phyloP scores from a whole-genome alignment of 2,113 vertebrate genomes.

The Petrocephalus microphthalmus region DNA sequence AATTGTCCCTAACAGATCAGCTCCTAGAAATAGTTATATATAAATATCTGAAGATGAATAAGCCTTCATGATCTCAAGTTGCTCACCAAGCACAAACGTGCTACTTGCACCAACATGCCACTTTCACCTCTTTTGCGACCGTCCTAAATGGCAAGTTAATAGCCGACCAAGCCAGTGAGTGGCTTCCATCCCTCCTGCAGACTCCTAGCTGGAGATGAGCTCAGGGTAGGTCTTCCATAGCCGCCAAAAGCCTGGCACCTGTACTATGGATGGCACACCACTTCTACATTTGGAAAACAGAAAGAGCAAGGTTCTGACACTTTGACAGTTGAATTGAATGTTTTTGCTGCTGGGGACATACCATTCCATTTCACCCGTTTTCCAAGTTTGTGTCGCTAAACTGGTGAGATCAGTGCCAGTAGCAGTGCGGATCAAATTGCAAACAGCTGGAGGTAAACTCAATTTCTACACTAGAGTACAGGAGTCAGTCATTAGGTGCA shows the following conservation, averaged over 20 bases:
- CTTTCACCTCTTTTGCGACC: too few relatives aligned
- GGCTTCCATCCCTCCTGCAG: not conserved
- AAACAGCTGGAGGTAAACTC: slow-evolving; percentile 9
- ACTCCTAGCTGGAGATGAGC: not conserved
- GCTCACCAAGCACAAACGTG: too few relatives aligned
- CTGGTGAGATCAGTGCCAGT: not conserved
- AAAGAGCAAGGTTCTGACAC: not conserved
- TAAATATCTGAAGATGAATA: not conserved
- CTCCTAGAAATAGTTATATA: not conserved
- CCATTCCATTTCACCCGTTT: not conserved
- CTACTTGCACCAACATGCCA: too few relatives aligned
- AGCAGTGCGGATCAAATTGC: not conserved
- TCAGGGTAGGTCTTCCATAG: not conserved
- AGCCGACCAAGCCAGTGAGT: not conserved
- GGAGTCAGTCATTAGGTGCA: not conserved
- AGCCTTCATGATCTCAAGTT: too few relatives aligned
- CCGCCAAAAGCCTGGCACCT: not conserved
- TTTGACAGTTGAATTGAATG: not conserved
- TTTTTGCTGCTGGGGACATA: not conserved
- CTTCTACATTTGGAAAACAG: not conserved
- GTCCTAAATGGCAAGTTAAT: not conserved
- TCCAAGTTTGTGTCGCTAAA: not conserved
- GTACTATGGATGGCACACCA: not conserved
- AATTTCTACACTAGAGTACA: not conserved
- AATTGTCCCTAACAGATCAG: not conserved